phyloP scores from a whole-genome alignment of 1,140 invertebrate species.

The Meteorus sp. region DNA sequence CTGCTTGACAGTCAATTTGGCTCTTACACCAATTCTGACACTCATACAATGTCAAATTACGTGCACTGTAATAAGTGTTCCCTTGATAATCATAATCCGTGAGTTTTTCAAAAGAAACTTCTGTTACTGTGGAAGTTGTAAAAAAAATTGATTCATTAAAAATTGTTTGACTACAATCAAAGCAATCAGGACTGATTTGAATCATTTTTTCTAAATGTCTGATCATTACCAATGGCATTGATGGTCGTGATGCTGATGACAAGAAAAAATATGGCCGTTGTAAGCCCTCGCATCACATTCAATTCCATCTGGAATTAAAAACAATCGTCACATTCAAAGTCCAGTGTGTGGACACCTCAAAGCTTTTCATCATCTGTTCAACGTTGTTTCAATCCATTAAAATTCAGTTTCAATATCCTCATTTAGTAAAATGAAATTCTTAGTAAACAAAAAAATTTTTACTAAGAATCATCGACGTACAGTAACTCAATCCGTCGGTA shows the following conservation, averaged over 20 bases:
- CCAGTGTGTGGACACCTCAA: neutral
- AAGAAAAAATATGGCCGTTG: constrained; percentile 41
- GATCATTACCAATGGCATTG: constrained; percentile 42
- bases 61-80: constrained; percentile 88
- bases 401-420: too few relatives aligned
- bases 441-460: too few relatives aligned
- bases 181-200: constrained; percentile 28
- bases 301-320: constrained; percentile 53
- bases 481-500: too few relatives aligned
- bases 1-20: constrained; percentile 87
- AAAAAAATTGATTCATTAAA: constrained; percentile 4
- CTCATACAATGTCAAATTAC: constrained; percentile 89
- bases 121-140: constrained; percentile 62
- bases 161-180: too few relatives aligned
- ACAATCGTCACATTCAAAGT: constrained; percentile 24
- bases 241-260: constrained; percentile 37
- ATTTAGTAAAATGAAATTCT: too few relatives aligned
- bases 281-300: constrained; percentile 43
- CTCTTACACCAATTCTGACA: constrained; percentile 94
- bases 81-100: constrained; percentile 90
- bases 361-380: too few relatives aligned
- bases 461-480: too few relatives aligned
- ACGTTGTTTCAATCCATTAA: too few relatives aligned
- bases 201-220: neutral
- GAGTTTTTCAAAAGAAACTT: constrained; percentile 90